Evolutionary conservation across 2,113 vertebrate species (phyloP).

Genomic region (Leptosomus discolor): DNA sequence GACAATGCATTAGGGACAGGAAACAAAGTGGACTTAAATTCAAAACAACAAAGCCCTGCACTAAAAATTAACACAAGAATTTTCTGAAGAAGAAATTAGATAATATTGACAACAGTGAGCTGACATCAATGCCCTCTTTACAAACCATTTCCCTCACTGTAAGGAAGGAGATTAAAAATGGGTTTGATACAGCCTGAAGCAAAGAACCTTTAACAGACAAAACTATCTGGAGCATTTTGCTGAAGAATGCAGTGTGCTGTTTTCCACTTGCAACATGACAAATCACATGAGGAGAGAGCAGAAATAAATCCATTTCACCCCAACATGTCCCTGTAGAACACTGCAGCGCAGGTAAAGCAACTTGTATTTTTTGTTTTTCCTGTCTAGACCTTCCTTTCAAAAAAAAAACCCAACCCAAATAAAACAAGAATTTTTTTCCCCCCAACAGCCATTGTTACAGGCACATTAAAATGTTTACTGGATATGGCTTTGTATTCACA

Average conservation of each 20-base stretch:
- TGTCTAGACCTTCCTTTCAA: background rate
- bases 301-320: background rate
- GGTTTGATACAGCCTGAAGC: background rate
- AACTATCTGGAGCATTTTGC: background rate
- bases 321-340: background rate
- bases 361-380: background rate
- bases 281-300: background rate
- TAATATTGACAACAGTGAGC: background rate
- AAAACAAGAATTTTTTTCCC: background rate
- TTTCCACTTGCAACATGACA: conserved; percentile 2
- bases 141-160: background rate
- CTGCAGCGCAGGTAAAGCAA: background rate
- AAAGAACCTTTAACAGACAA: background rate
- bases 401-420: background rate
- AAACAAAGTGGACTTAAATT: background rate
- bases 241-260: background rate
- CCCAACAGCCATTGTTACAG: background rate
- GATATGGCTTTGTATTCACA: background rate
- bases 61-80: background rate
- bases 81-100: background rate
- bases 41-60: background rate
- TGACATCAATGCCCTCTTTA: background rate
- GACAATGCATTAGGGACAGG: background rate
- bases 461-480: background rate
- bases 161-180: conserved; percentile 14